These are phyloP conservation scores for Cephus rjabovi DNA, from an alignment of 2,888 invertebrate species.

Conservation along the genomic window DNA sequence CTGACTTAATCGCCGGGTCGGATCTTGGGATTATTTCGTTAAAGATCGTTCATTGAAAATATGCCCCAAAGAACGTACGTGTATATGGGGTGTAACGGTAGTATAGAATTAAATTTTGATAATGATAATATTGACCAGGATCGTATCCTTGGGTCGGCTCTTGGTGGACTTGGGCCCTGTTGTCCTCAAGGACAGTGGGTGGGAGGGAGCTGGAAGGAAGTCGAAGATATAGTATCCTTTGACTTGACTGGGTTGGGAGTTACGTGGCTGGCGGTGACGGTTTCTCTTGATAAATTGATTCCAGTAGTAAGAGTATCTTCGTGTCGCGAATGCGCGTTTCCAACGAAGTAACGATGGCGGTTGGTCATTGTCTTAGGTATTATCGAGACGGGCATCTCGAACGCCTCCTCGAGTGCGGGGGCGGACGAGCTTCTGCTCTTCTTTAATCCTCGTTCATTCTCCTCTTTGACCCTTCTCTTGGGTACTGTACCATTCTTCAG, in stretches of 20 bases:
- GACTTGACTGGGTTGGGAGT: constrained; percentile 7
- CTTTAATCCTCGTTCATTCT: constrained; percentile 16
- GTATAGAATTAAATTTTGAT: neutral
- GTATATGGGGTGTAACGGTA: neutral
- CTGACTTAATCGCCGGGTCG: constrained; percentile 58
- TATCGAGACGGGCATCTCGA: constrained; percentile 56
- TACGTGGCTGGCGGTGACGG: constrained; percentile 30
- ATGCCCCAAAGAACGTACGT: neutral
- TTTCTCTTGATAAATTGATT: constrained; percentile 46
- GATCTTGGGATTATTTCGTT: constrained; percentile 39
- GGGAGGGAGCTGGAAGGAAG: neutral
- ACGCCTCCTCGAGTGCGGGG: constrained; percentile 55
- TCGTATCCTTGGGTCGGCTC: neutral
- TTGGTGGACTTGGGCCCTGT: neutral
- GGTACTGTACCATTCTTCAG: constrained; percentile 12
- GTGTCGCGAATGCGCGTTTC: constrained; percentile 45
- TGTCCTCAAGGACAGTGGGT: neutral
- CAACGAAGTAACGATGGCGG: constrained; percentile 53
- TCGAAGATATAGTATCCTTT: neutral
- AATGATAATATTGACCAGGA: neutral
- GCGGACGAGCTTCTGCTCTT: constrained; percentile 41
- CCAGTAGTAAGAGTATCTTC: constrained; percentile 39
- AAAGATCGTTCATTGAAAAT: neutral
- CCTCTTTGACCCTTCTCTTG: constrained; percentile 12
- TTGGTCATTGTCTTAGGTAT: constrained; percentile 57